A percentile compares a stretch with the other conserved stretches of the same genome.
These are phyloP conservation scores for Jaculus jaculus DNA, from an alignment of 2,113 vertebrate species.

Conservation along the genomic window DNA sequence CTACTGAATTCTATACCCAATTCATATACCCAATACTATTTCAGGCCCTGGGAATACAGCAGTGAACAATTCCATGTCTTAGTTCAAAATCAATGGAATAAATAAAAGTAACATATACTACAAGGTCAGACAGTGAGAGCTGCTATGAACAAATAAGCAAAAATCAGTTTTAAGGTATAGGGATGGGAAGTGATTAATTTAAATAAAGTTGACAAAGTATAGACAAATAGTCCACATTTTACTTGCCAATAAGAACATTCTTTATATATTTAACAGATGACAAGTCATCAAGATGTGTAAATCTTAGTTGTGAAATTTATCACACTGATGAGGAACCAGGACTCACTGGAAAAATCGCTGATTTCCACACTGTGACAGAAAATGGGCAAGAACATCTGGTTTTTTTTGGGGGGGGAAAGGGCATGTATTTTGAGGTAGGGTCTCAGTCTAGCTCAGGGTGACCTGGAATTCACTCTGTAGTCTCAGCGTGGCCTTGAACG, in stretches of 20 bases:
- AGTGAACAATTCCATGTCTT: not conserved
- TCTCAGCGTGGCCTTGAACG: too few relatives aligned
- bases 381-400: not conserved
- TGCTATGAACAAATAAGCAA: not conserved
- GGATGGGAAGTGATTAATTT: not conserved
- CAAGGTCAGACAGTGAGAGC: not conserved
- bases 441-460: too few relatives aligned
- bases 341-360: not conserved
- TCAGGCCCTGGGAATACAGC: not conserved
- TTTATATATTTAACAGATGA: not conserved
- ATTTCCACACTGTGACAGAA: not conserved
- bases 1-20: not conserved
- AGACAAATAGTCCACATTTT: not conserved
- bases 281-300: not conserved
- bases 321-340: not conserved
- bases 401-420: too few relatives aligned
- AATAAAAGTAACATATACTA: not conserved
- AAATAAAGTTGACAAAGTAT: not conserved
- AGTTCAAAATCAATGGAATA: not conserved
- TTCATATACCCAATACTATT: not conserved
- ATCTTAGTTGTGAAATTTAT: conserved; percentile 1
- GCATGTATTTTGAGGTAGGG: too few relatives aligned
- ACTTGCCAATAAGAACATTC: not conserved
- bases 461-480: too few relatives aligned
- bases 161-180: not conserved